These are phyloP conservation scores for Lithobates sylvaticus DNA, from an alignment of 2,797 vertebrate genomes.

Conservation along the genomic window DNA sequence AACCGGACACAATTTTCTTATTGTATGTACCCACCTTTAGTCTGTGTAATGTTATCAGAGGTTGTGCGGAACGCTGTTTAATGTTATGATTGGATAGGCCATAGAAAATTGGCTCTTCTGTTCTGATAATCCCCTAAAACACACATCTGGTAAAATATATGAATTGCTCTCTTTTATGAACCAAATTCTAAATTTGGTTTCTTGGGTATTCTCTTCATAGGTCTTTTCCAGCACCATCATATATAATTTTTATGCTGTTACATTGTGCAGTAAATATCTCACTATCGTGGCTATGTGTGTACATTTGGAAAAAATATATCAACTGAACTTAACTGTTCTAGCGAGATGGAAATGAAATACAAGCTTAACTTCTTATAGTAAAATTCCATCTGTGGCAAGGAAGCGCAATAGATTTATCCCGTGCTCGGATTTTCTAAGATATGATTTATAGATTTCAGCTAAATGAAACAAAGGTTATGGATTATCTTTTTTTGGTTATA, in stretches of 20 bases:
- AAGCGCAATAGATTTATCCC: constrained; percentile 16
- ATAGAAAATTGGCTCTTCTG: not conserved
- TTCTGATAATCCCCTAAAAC: not conserved
- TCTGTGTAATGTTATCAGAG: no score
- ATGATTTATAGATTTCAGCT: constrained; percentile 40
- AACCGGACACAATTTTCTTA: no score
- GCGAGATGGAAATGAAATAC: constrained; percentile 3
- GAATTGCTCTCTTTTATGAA: not conserved
- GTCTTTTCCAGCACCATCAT: not conserved
- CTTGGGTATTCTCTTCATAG: not conserved
- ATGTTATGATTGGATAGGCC: not conserved
- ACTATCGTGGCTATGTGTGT: not conserved
- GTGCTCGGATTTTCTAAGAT: constrained; percentile 3
- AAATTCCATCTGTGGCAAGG: constrained; percentile 22
- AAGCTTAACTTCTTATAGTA: constrained; percentile 39
- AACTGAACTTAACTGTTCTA: constrained; percentile 29
- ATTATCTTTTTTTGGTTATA: constrained; percentile 29
- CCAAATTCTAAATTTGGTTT: not conserved
- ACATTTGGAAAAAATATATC: constrained; percentile 27
- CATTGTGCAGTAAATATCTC: not conserved
- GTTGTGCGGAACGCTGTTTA: not conserved
- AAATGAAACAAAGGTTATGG: constrained; percentile 52
- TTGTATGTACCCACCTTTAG: no score
- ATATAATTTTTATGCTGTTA: not conserved
- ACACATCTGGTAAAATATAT: not conserved